Evolutionary conservation across 2,113 vertebrate species (phyloP).

Genomic region (Cyanoramphus novaezelandiae): DNA sequence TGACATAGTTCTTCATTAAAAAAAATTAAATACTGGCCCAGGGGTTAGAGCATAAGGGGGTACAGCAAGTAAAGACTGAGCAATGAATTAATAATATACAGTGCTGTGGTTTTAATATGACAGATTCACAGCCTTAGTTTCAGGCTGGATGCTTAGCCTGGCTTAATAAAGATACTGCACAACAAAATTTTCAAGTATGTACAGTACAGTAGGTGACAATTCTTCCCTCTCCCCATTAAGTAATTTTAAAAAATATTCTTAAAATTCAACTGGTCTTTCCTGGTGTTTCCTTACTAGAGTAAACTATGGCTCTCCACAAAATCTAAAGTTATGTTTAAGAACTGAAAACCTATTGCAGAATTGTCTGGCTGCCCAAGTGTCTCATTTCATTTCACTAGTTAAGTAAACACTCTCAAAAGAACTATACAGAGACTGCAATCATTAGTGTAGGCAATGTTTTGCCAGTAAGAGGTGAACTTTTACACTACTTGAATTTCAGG

Average conservation of each 20-base stretch:
- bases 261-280: neutral
- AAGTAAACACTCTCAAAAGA: neutral
- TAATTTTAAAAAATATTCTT: neutral
- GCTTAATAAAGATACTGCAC: neutral
- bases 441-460: neutral
- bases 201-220: neutral
- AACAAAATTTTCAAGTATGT: neutral
- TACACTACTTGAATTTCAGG: neutral
- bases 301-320: neutral
- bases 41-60: rapidly evolving
- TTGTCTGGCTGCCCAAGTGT: neutral
- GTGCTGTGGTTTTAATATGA: neutral
- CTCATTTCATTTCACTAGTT: neutral
- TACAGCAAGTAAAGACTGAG: neutral
- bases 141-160: neutral
- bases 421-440: neutral
- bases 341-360: neutral
- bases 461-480: neutral
- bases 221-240: neutral
- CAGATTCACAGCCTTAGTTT: neutral
- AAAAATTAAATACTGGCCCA: neutral
- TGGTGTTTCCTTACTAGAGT: neutral
- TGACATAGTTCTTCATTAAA: rapidly evolving
- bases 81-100: neutral
- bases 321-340: neutral